These are phyloP conservation scores for Hydropsyche tenuis DNA, from an alignment of 1,140 invertebrate genomes.

Conservation along the genomic window DNA sequence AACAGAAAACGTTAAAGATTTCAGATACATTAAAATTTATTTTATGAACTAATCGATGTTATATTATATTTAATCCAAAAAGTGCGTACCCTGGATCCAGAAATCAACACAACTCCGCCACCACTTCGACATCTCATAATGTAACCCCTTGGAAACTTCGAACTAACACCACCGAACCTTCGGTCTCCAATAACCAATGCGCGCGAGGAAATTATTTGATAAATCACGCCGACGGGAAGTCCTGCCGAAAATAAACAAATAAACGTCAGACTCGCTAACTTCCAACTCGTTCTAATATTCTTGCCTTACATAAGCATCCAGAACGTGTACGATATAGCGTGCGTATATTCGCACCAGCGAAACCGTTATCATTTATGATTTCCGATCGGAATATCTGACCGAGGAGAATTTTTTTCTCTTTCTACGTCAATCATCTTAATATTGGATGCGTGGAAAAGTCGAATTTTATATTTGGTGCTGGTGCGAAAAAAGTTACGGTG, in stretches of 20 bases:
- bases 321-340: background rate
- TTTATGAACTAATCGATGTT: no score
- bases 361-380: slow-evolving; percentile 11
- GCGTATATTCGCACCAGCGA: background rate
- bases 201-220: slow-evolving; percentile 30
- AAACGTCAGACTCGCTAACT: slow-evolving; percentile 28
- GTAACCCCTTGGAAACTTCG: slow-evolving; percentile 12
- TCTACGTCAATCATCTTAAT: slow-evolving; percentile 27
- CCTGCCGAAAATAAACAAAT: slow-evolving; percentile 30
- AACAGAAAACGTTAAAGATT: no score
- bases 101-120: background rate
- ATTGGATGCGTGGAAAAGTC: slow-evolving; percentile 18
- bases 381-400: slow-evolving; percentile 25
- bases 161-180: background rate
- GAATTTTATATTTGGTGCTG: background rate
- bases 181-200: slow-evolving; percentile 24
- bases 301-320: background rate
- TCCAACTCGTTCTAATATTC: slow-evolving; percentile 2
- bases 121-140: background rate
- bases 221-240: slow-evolving; percentile 18
- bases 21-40: no score
- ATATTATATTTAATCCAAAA: no score
- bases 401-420: slow-evolving; percentile 22
- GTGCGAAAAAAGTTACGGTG: background rate
- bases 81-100: no score